Conservation (phyloP, 1,140 invertebrate species). For the Drosophila kurseongensis region DNA sequence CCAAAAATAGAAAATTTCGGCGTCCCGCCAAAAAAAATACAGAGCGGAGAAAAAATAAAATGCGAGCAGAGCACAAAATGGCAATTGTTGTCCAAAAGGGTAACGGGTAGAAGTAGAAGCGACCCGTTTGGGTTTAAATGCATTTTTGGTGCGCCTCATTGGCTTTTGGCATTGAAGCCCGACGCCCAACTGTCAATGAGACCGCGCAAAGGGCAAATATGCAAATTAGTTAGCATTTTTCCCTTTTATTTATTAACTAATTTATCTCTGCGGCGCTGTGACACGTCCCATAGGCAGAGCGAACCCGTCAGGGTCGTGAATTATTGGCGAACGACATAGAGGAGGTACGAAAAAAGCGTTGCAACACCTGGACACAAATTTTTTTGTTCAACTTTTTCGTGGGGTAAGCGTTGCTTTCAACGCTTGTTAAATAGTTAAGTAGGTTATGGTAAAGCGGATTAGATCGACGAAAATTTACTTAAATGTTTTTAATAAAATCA, state of each 20-base stretch:
- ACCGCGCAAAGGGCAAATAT: slow-evolving; percentile 75
- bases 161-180: slow-evolving; percentile 68
- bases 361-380: slow-evolving; percentile 78
- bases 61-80: slow-evolving; percentile 57
- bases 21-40: slow-evolving; percentile 62
- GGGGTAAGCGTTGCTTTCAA: slow-evolving; percentile 29
- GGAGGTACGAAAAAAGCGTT: slow-evolving; percentile 59
- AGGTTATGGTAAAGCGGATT: slow-evolving; percentile 19
- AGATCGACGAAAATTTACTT: not conserved
- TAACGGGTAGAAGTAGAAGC: not conserved
- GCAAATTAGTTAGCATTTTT: slow-evolving; percentile 77
- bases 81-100: slow-evolving; percentile 53
- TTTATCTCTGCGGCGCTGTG: slow-evolving; percentile 75
- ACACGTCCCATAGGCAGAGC: slow-evolving; percentile 71
- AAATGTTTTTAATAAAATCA: too few relatives aligned
- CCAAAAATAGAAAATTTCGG: slow-evolving; percentile 54
- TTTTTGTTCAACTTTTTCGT: slow-evolving; percentile 30
- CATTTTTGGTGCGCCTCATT: slow-evolving; percentile 80
- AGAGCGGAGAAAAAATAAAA: slow-evolving; percentile 21
- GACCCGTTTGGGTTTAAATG: slow-evolving; percentile 56
- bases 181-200: slow-evolving; percentile 65
- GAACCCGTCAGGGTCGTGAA: slow-evolving; percentile 70
- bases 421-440: slow-evolving; percentile 55
- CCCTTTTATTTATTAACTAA: slow-evolving; percentile 80
- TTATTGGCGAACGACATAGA: slow-evolving; percentile 66